These are phyloP conservation scores for Ictalurus punctatus DNA, from an alignment of 2,113 vertebrate species.

Conservation along the genomic window DNA sequence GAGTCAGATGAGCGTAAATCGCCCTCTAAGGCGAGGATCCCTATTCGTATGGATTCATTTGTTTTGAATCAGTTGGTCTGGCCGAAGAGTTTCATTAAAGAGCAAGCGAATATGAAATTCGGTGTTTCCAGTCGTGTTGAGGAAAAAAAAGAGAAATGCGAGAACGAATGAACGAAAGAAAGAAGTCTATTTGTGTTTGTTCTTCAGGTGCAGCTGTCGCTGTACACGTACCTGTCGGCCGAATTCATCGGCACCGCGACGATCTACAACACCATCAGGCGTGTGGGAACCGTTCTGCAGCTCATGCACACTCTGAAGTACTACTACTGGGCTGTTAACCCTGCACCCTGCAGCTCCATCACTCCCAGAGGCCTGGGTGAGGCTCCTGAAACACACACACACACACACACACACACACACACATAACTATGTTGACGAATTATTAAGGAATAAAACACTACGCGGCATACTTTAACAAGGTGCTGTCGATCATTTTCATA, in stretches of 20 bases:
- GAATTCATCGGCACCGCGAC: constrained; percentile 96
- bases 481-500: neutral
- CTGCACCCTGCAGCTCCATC: constrained; percentile 85
- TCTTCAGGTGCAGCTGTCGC: constrained; percentile 86
- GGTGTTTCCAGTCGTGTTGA: neutral
- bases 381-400: neutral
- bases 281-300: constrained; percentile 93
- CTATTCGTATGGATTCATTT: neutral
- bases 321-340: constrained; percentile 95
- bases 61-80: neutral
- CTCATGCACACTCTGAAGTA: constrained; percentile 94
- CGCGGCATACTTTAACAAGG: neutral
- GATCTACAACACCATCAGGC: constrained; percentile 92
- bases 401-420: constrained; percentile 18
- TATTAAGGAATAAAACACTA: neutral
- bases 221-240: constrained; percentile 94
- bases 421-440: neutral
- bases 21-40: neutral
- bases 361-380: constrained; percentile 87
- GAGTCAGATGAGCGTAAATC: neutral
- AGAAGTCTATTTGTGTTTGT: constrained; percentile 34
- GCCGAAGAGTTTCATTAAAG: neutral
- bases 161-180: neutral
- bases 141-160: neutral
- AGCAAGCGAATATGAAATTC: neutral